Evolutionary conservation across 1,140 invertebrate genomes (phyloP).

Genomic region (Homarus americanus): DNA sequence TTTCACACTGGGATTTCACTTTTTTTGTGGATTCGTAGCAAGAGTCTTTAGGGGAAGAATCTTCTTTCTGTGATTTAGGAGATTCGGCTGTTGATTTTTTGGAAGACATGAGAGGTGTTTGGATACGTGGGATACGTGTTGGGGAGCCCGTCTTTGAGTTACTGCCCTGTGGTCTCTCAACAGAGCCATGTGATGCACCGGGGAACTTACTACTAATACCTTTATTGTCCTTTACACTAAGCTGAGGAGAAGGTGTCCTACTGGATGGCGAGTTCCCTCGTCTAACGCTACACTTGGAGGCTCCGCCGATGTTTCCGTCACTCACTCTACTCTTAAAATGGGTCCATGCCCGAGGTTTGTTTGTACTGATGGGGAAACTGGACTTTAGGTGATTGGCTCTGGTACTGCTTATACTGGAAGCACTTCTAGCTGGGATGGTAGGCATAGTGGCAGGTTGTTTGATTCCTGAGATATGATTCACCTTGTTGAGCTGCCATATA

Average conservation of each 20-base stretch:
- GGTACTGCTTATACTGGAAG: slow-evolving; percentile 68
- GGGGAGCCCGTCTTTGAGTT: slow-evolving; percentile 56
- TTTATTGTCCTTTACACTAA: slow-evolving; percentile 47
- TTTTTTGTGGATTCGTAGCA: slow-evolving; percentile 36
- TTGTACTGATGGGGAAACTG: slow-evolving; percentile 64
- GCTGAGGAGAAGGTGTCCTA: slow-evolving; percentile 64
- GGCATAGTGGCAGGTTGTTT: slow-evolving; percentile 65
- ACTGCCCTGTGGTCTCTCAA: slow-evolving; percentile 29
- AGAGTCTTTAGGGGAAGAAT: slow-evolving; percentile 36
- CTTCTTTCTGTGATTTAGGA: slow-evolving; percentile 44
- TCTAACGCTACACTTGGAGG: slow-evolving; percentile 42
- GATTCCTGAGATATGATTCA: slow-evolving; percentile 66
- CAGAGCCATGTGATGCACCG: slow-evolving; percentile 14
- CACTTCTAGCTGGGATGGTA: slow-evolving; percentile 63
- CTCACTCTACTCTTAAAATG: slow-evolving; percentile 40
- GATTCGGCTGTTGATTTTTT: slow-evolving; percentile 56
- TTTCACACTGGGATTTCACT: slow-evolving; percentile 45
- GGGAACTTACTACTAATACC: slow-evolving; percentile 9
- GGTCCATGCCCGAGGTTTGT: slow-evolving; percentile 32
- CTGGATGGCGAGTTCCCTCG: slow-evolving; percentile 57
- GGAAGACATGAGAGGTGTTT: slow-evolving; percentile 54
- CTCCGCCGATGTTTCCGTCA: slow-evolving; percentile 38
- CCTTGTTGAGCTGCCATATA: slow-evolving; percentile 65
- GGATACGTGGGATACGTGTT: slow-evolving; percentile 69
- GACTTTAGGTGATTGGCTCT: slow-evolving; percentile 26